A percentile compares a stretch with the other conserved stretches of the same genome.
phyloP scores from a whole-genome alignment of 2,888 invertebrate genomes.

The Gari tellinella region DNA sequence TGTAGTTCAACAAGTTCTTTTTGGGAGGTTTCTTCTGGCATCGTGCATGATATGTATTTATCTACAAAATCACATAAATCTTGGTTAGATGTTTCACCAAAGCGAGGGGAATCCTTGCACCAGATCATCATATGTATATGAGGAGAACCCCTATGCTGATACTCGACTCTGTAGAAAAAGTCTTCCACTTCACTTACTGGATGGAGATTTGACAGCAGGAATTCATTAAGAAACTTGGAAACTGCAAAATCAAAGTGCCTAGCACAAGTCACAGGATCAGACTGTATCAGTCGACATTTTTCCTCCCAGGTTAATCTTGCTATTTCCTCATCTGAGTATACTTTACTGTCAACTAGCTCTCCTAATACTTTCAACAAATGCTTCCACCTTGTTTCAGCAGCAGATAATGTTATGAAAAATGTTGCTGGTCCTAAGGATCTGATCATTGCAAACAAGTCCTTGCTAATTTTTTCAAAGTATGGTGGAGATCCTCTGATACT shows the following conservation, averaged over 20 bases:
- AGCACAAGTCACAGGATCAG: conserved; percentile 56
- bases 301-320: conserved; percentile 2
- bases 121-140: conserved; percentile 58
- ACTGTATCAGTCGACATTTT: conserved; percentile 35
- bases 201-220: conserved; percentile 14
- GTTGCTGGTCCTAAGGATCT: conserved; percentile 57
- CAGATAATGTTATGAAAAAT: conserved; percentile 43
- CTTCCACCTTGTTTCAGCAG: conserved; percentile 54
- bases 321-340: conserved; percentile 19
- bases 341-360: conserved; percentile 4
- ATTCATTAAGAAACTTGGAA: conserved; percentile 20
- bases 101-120: conserved; percentile 39
- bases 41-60: conserved; percentile 44
- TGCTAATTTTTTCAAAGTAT: conserved; percentile 47
- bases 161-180: conserved; percentile 53
- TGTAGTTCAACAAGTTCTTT: conserved; percentile 19
- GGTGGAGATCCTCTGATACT: conserved; percentile 35
- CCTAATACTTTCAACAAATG: conserved; percentile 21
- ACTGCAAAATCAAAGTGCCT: conserved; percentile 44
- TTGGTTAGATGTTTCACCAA: conserved; percentile 26
- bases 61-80: conserved; percentile 43
- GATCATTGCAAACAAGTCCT: conserved; percentile 65
- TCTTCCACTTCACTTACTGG: conserved; percentile 57
- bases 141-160: conserved; percentile 56
- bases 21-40: too few relatives aligned